phyloP scores from a whole-genome alignment of 2,888 invertebrate species.

The Acheta domesticus region DNA sequence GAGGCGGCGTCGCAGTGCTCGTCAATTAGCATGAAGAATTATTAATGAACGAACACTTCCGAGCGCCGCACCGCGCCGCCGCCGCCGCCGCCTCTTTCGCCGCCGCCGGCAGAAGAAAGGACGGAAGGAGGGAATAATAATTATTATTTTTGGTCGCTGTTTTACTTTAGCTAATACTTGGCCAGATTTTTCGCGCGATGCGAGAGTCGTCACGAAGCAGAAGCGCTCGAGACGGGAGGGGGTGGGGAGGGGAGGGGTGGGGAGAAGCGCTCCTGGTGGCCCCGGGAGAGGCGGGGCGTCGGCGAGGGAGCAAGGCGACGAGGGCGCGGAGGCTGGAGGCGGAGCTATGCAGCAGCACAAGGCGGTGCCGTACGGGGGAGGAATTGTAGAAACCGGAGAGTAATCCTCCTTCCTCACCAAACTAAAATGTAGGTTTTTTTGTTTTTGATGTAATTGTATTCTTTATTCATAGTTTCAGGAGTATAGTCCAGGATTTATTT shows the following conservation, averaged over 20 bases:
- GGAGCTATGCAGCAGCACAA: not conserved
- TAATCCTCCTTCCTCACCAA: no score
- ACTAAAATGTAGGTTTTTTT: no score
- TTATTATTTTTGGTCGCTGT: constrained; percentile 33
- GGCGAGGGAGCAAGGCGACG: not conserved
- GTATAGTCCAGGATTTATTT: no score
- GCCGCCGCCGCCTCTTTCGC: not conserved
- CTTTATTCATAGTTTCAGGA: no score
- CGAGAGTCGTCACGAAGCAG: not conserved
- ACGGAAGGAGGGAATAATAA: constrained; percentile 29
- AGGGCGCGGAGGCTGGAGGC: not conserved
- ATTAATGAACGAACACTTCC: constrained; percentile 34
- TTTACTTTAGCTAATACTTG: constrained; percentile 23
- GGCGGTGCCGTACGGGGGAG: no score
- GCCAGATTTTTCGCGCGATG: constrained; percentile 9
- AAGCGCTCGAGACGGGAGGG: not conserved
- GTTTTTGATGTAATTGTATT: no score
- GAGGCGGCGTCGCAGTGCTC: not conserved
- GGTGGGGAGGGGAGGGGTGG: not conserved
- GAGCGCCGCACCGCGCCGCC: not conserved
- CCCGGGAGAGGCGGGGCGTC: not conserved
- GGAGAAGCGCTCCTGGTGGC: not conserved
- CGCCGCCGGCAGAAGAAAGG: constrained; percentile 25
- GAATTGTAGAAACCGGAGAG: no score
- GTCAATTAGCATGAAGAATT: constrained; percentile 35